Evolutionary conservation across 2,113 vertebrate species (phyloP).

Genomic region (Pteruthius melanotis): DNA sequence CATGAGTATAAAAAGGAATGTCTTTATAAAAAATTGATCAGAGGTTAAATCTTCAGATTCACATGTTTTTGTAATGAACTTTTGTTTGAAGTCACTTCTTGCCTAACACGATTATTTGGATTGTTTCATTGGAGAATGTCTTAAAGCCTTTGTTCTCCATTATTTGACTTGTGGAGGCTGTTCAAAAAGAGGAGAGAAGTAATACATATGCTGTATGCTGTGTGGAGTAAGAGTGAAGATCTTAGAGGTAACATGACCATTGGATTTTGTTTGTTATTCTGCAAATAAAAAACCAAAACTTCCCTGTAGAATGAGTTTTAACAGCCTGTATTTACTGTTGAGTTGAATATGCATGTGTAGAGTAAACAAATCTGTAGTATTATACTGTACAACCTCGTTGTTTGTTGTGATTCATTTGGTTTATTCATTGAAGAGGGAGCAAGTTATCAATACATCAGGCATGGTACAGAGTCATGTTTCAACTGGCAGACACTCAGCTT

Average conservation of each 20-base stretch:
- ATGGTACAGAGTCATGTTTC: conserved; percentile 10
- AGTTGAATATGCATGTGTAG: not conserved
- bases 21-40: not conserved
- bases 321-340: not conserved
- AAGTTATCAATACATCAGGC: not conserved
- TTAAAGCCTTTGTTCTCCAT: not conserved
- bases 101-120: not conserved
- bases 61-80: not conserved
- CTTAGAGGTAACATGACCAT: not conserved
- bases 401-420: conserved; percentile 21
- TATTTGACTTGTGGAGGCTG: not conserved
- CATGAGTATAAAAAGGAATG: not conserved
- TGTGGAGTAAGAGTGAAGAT: not conserved
- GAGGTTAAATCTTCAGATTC: not conserved
- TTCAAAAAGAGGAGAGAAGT: not conserved
- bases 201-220: not conserved
- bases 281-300: not conserved
- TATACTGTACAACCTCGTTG: not conserved
- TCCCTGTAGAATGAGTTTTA: not conserved
- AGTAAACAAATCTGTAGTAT: conserved; percentile 13
- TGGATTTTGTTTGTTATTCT: not conserved
- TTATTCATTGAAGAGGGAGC: not conserved
- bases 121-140: not conserved
- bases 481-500: conserved; percentile 37
- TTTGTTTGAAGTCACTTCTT: not conserved